Evolutionary conservation across 2,888 invertebrate species (phyloP).

Genomic region (Leptura quadrifasciata): DNA sequence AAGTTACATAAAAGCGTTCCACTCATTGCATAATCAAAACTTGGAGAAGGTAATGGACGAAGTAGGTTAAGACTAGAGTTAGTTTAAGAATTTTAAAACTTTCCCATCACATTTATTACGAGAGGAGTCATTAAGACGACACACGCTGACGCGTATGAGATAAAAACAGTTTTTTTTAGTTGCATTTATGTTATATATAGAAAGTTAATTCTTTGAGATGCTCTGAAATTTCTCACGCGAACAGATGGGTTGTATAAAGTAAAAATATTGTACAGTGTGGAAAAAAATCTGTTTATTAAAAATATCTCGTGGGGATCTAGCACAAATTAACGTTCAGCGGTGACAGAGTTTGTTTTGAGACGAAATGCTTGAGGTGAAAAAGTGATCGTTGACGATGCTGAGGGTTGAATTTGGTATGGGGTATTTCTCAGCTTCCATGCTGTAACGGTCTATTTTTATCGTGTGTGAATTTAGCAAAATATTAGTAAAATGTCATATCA

Average conservation of each 20-base stretch:
- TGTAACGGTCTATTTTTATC: too few relatives aligned
- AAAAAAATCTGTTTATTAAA: background rate
- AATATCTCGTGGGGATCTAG: too few relatives aligned
- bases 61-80: slow-evolving; percentile 14
- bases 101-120: slow-evolving; percentile 4
- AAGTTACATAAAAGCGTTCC: slow-evolving; percentile 21
- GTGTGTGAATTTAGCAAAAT: too few relatives aligned
- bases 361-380: too few relatives aligned
- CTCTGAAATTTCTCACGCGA: slow-evolving; percentile 1
- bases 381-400: too few relatives aligned
- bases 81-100: slow-evolving; percentile 7
- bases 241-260: background rate
- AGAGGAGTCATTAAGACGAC: background rate
- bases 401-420: too few relatives aligned
- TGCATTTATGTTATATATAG: background rate
- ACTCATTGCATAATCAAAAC: slow-evolving; percentile 12
- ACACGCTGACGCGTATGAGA: background rate
- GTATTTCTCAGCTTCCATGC: too few relatives aligned
- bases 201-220: slow-evolving; percentile 3
- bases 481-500: too few relatives aligned
- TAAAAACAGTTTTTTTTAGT: slow-evolving; percentile 7
- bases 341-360: too few relatives aligned
- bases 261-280: background rate
- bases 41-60: slow-evolving; percentile 27
- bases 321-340: too few relatives aligned